Evolutionary conservation across 1,140 invertebrate species (phyloP), one percentile per base, ranked within the genome.

Genomic region (Magallana angulata): DNA sequence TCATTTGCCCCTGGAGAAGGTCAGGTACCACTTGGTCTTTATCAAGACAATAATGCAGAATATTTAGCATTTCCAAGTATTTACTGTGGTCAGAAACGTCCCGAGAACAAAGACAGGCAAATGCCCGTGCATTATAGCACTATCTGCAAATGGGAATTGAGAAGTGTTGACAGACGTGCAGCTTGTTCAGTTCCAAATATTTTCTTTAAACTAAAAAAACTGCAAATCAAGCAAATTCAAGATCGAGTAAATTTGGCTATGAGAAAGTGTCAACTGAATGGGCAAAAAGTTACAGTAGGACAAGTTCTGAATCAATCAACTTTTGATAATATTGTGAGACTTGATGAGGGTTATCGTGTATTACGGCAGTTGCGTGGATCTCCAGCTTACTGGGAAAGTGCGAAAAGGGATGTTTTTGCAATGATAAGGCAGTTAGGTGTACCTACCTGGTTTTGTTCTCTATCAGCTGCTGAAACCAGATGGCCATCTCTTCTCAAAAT

Each of bases 141-240:
- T 5, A 87, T 90, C 0, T 88, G 87, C n/a, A 91, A 91, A 85
- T 71, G 88, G n/a, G 85, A 91, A 82, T 7, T 89, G 12, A 81
- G 89, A 64, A 86, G 68, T 84, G 48, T 59, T 14, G 89, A 91
- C 76, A 12, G 82, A 82, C 81, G 89, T 87, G 82, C 85, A 68
- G 57, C 89, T 4, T 87, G n/a, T 8, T 89, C 81, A 57, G 85
- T 88, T 48, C 81, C 86, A 56, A 90, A 88, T 56, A 85, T 89
- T n/a, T 90, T 90, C 56, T 91, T 90, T 71, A 89, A 91, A 87
- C 18, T 90, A 12, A 90, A 90, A 36, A 91, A 91, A 84, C 24
- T 91, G 24, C 91, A 90, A 60, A 81, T 81, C 18, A 12, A 71
- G 18, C 88, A 89, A 57, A 71, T 91, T 7, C 86, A 56, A 57